Evolutionary conservation across 2,797 vertebrate genomes (phyloP), one percentile per base, ranked within the genome.

Genomic region (Ctenopoma multispine): DNA sequence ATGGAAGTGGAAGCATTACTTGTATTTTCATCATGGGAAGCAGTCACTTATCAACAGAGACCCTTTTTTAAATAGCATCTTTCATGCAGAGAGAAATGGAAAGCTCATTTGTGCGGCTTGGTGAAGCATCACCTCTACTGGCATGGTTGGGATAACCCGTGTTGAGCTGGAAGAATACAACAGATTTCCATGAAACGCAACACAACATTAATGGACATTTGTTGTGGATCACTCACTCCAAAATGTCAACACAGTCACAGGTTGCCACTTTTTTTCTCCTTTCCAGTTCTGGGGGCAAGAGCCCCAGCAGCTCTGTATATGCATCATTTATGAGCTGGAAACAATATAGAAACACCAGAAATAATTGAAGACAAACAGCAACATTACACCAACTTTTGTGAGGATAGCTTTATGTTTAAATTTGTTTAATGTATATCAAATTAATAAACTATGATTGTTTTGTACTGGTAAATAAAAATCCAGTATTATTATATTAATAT

Each of bases 191-290:
- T 78, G 72, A 83, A 89, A 89, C 71, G 29, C 60, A 84, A 81
- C 79, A 75, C 75, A 61, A 80, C 80, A 84, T 91, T 92, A 91
- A 89, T 72, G 69, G 79, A 72, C 69, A 84, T 90, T 75, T 90
- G 89, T 73, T 79, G 84, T 81, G 90, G 87, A 90, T 92, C 87
- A 87, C 80, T 91, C 87, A 77, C 87, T 90, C 83, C 72, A 87
- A 92, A 92, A 90, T 92, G 90, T 93, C 91, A 94, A 77, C 85
- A 75, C 69, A 20, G 81, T 74, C 75, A 63, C 81, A 69, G 79
- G 67, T 72, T 80, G 85, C 74, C 78, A 77, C 74, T 73, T 54
- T 62, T 56, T 68, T 29, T 21, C 21, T 18, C 3, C 1, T 7
- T 18, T 18, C 63, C 64, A 47, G 49, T 66, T 62, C 58, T 56